phyloP scores from a whole-genome alignment of 2,113 vertebrate genomes.

The Pomatostomus ruficeps region DNA sequence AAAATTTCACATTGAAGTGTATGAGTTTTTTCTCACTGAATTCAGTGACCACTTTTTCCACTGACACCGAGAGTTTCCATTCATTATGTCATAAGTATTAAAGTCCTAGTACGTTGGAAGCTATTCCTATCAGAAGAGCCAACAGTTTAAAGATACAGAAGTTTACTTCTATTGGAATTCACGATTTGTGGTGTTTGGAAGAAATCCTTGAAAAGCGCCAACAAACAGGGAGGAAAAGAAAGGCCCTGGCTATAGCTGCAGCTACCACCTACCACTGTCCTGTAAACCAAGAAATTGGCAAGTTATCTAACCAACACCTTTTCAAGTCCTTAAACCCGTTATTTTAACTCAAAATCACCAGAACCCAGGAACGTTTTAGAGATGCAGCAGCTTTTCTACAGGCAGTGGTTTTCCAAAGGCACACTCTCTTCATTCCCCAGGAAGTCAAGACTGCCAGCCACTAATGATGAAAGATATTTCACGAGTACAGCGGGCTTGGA shows the following conservation, averaged over 20 bases:
- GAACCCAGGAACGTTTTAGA: neutral
- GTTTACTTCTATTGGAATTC: neutral
- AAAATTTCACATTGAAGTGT: neutral
- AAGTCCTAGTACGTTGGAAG: constrained; percentile 12
- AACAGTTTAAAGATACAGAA: neutral
- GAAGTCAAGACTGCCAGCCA: neutral
- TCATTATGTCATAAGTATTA: constrained; percentile 51
- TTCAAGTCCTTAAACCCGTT: neutral
- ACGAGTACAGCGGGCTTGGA: neutral
- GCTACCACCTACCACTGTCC: neutral
- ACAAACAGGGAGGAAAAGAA: neutral
- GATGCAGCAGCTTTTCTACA: neutral
- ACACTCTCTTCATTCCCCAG: neutral
- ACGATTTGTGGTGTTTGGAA: neutral
- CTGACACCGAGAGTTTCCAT: constrained; percentile 53
- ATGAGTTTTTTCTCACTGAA: neutral
- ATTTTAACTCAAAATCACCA: neutral
- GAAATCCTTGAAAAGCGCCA: neutral
- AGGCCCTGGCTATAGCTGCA: neutral
- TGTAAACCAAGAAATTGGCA: neutral
- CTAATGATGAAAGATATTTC: neutral
- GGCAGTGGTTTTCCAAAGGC: neutral
- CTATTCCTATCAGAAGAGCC: neutral
- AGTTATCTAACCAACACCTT: neutral
- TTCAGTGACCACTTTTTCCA: constrained; percentile 55